A percentile compares a stretch with the other conserved stretches of the same genome.
Evolutionary conservation across 2,888 invertebrate genomes (phyloP).

Genomic region (Ctenicera cuprea): DNA sequence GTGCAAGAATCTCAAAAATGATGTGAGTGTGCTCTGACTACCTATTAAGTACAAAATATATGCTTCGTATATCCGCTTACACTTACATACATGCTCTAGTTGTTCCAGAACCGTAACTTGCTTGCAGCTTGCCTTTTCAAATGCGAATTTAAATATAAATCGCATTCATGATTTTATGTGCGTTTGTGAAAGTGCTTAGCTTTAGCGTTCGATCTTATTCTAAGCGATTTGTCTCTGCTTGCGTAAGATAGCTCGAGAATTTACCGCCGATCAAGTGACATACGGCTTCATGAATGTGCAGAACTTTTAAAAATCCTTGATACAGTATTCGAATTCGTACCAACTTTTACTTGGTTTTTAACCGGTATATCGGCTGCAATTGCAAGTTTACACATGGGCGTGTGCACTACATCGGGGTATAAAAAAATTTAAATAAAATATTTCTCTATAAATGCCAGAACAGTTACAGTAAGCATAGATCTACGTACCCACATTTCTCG

Average conservation of each 20-base stretch:
- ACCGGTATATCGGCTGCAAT: slow-evolving; percentile 9
- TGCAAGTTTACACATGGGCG: neutral
- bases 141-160: neutral
- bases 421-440: too few relatives aligned
- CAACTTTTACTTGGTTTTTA: slow-evolving; percentile 20
- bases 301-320: slow-evolving; percentile 3
- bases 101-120: neutral
- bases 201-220: slow-evolving; percentile 12
- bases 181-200: slow-evolving; percentile 19
- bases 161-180: slow-evolving; percentile 21
- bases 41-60: slow-evolving; percentile 11
- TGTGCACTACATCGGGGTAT: neutral
- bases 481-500: too few relatives aligned
- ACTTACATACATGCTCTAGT: neutral
- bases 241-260: slow-evolving; percentile 17
- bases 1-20: slow-evolving; percentile 23
- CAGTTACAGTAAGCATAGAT: too few relatives aligned
- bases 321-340: slow-evolving; percentile 11
- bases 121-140: too few relatives aligned
- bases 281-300: slow-evolving; percentile 17
- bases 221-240: neutral
- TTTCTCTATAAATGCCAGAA: too few relatives aligned
- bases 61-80: neutral
- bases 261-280: slow-evolving; percentile 16
- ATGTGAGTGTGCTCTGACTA: neutral